A percentile compares a stretch with the other conserved stretches of the same genome.
phyloP scores from a whole-genome alignment of 1,140 invertebrate genomes.

The Lucilia sericata region DNA sequence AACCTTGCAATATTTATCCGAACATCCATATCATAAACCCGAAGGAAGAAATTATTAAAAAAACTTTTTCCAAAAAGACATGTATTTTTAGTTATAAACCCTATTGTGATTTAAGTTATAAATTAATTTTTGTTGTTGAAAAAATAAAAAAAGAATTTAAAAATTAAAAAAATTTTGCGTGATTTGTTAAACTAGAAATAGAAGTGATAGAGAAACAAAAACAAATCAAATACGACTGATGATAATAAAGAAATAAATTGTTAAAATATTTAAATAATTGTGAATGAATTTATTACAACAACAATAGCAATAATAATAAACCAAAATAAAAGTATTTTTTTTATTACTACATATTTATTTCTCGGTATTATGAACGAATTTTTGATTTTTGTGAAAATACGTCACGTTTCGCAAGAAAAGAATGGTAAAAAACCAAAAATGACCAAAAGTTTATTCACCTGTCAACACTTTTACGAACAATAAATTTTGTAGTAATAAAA shows the following conservation, averaged over 20 bases:
- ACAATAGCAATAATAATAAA: not conserved
- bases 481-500: not conserved
- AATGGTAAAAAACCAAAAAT: not conserved
- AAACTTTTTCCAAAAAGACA: not conserved
- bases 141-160: no score
- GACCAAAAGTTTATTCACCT: conserved; percentile 48
- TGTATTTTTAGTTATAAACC: conserved; percentile 38
- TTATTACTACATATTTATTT: no score
- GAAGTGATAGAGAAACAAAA: not conserved
- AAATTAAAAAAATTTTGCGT: not conserved
- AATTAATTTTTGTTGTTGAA: conserved; percentile 29
- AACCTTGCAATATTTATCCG: conserved; percentile 59
- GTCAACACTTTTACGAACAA: not conserved
- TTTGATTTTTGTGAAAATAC: not conserved
- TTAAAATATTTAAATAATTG: conserved; percentile 15
- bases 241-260: conserved; percentile 5
- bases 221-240: conserved; percentile 15
- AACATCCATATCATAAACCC: conserved; percentile 54
- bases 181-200: not conserved
- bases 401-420: not conserved
- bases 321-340: no score
- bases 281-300: conserved; percentile 4
- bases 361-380: not conserved
- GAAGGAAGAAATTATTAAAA: conserved; percentile 18
- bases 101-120: conserved; percentile 38